These are phyloP conservation scores for Jacana jacana DNA, from an alignment of 2,113 vertebrate genomes.

Conservation along the genomic window DNA sequence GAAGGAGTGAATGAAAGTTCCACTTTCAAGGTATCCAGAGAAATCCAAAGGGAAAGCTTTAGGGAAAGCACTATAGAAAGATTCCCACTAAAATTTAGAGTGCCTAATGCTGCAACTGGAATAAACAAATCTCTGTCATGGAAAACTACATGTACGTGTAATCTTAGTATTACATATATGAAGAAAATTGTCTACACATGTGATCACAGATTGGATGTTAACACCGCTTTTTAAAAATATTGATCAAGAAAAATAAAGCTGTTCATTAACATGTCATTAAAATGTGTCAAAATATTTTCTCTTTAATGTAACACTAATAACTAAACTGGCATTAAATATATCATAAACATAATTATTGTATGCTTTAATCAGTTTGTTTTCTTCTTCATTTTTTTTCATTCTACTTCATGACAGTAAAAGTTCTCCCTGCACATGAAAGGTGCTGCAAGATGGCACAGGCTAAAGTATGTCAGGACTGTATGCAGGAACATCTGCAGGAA, in stretches of 20 bases:
- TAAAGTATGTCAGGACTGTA: background rate
- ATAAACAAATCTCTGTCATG: background rate
- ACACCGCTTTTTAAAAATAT: background rate
- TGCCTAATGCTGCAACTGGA: background rate
- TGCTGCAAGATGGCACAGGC: background rate
- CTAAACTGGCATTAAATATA: background rate
- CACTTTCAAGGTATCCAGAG: background rate
- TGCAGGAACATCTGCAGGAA: background rate
- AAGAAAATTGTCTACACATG: background rate
- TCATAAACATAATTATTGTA: background rate
- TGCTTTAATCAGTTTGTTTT: background rate
- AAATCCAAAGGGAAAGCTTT: background rate
- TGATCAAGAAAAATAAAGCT: background rate
- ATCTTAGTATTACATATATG: background rate
- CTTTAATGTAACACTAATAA: background rate
- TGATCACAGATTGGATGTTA: background rate
- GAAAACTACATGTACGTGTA: background rate
- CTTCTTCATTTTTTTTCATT: background rate
- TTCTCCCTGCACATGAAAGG: background rate
- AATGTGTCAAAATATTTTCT: background rate
- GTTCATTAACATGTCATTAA: background rate
- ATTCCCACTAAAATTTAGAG: background rate
- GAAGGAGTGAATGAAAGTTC: background rate
- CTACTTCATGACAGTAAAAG: background rate
- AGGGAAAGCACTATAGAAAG: background rate